Evolutionary conservation across 2,113 vertebrate species (phyloP).

Genomic region (Microcebus ravelobensis): DNA sequence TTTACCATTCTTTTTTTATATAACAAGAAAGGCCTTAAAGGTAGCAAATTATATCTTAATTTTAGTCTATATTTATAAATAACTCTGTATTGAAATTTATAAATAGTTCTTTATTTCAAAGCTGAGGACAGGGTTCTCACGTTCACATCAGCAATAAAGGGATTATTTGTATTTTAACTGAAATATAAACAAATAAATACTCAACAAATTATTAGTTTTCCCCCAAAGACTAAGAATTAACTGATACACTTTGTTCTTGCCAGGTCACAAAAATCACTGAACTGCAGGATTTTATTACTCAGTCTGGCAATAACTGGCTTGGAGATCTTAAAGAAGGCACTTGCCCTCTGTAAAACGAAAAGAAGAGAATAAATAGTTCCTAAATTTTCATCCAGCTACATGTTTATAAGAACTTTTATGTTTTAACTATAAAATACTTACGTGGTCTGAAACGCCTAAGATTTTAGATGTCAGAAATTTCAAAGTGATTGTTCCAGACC

Average conservation of each 20-base stretch:
- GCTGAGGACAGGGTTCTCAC: neutral
- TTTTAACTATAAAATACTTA: conserved; percentile 84
- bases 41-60: neutral
- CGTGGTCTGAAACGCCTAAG: conserved; percentile 93
- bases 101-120: neutral
- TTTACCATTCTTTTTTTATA: neutral
- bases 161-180: neutral
- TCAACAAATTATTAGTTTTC: neutral
- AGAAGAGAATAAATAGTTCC: neutral
- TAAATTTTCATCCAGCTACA: neutral
- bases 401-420: neutral
- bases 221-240: neutral
- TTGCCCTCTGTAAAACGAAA: neutral
- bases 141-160: neutral
- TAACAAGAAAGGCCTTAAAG: neutral
- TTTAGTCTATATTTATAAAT: conserved; percentile 15
- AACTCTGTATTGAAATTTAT: neutral
- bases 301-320: neutral
- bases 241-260: neutral
- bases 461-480: conserved; percentile 91
- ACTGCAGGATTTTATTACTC: neutral
- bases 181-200: conserved; percentile 26
- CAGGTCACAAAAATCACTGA: neutral
- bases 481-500: conserved; percentile 91
- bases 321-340: neutral